Evolutionary conservation across 1,140 invertebrate species (phyloP).

Genomic region (Plectrocnemia conspersa): DNA sequence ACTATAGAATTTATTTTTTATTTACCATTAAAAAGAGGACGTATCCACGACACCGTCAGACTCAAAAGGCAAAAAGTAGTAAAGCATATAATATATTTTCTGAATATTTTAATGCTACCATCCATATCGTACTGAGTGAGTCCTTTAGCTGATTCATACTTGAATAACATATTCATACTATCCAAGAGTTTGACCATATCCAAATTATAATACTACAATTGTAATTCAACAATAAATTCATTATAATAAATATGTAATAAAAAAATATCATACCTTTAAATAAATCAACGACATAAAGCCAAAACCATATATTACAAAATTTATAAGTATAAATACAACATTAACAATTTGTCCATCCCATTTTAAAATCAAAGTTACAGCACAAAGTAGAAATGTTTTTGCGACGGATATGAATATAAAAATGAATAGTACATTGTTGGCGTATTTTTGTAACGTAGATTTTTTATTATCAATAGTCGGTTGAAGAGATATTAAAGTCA

Average conservation of each 20-base stretch:
- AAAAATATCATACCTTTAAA: slow-evolving; percentile 31
- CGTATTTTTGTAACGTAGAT: no score
- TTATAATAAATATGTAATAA: background rate
- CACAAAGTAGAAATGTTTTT: no score
- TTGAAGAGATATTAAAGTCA: no score
- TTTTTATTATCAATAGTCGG: no score
- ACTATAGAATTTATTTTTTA: no score
- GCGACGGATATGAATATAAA: no score
- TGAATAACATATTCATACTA: no score
- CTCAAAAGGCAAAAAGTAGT: background rate
- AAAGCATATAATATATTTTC: slow-evolving; percentile 7
- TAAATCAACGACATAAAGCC: slow-evolving; percentile 22
- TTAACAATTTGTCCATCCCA: slow-evolving; percentile 28
- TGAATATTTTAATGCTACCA: background rate
- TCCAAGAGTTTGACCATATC: no score
- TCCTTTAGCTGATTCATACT: slow-evolving; percentile 7
- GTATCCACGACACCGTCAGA: background rate
- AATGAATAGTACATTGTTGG: no score
- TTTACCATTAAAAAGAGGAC: no score
- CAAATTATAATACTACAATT: no score
- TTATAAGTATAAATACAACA: slow-evolving; percentile 23
- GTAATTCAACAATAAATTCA: background rate
- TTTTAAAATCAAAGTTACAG: slow-evolving; percentile 17
- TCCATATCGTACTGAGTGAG: slow-evolving; percentile 19
- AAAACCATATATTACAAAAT: slow-evolving; percentile 25